Conservation (phyloP, 2,797 vertebrate species). For the Chromobotia macracanthus region DNA sequence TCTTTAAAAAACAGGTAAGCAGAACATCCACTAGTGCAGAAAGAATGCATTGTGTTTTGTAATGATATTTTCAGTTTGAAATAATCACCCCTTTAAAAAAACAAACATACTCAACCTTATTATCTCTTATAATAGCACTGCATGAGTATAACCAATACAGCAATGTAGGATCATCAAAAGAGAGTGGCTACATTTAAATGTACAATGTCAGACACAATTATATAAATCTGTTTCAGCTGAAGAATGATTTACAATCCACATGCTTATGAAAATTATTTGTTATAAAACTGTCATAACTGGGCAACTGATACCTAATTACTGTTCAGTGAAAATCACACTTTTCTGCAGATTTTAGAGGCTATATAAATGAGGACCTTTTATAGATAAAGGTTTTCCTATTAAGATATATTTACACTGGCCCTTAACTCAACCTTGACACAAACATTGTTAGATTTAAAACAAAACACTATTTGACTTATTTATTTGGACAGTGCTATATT, state of each 20-base stretch:
- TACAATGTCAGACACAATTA: too few relatives aligned
- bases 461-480: background rate
- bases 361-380: too few relatives aligned
- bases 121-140: background rate
- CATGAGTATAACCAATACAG: background rate
- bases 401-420: background rate
- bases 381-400: background rate
- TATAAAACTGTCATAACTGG: background rate
- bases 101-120: too few relatives aligned
- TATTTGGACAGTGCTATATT: background rate
- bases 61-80: background rate
- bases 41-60: background rate
- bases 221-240: background rate
- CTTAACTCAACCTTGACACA: background rate
- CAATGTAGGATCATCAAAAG: background rate
- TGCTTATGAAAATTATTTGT: background rate
- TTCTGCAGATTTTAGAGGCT: too few relatives aligned
- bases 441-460: background rate
- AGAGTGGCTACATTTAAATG: too few relatives aligned
- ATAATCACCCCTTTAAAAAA: background rate
- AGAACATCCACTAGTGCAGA: background rate
- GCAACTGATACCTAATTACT: constrained; percentile 6
- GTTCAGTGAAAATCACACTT: too few relatives aligned
- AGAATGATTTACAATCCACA: background rate
- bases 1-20: too few relatives aligned